These are phyloP conservation scores for Sericinus montela DNA, from an alignment of 2,888 invertebrate genomes.

Conservation along the genomic window DNA sequence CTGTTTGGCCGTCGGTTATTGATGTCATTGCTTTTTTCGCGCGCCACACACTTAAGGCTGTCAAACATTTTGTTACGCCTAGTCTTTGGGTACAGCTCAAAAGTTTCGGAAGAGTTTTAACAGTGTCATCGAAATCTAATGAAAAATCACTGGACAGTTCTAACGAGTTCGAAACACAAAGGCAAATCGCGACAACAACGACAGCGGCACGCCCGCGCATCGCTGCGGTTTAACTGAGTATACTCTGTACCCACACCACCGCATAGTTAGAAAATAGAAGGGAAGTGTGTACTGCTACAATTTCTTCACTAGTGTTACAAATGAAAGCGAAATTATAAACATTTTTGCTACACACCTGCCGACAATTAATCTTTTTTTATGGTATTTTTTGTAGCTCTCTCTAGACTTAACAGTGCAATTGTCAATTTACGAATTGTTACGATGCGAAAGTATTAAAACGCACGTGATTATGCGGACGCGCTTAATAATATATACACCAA, in stretches of 20 bases:
- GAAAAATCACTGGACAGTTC: conserved; percentile 13
- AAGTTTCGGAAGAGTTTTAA: conserved; percentile 20
- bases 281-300: conserved; percentile 29
- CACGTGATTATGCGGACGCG: too few relatives aligned
- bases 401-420: too few relatives aligned
- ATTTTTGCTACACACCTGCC: conserved; percentile 7
- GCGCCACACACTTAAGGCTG: conserved; percentile 76
- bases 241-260: conserved; percentile 33
- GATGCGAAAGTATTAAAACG: not conserved
- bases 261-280: conserved; percentile 37
- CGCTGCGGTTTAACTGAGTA: conserved; percentile 59
- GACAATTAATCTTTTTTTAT: not conserved
- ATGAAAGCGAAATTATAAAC: conserved; percentile 12
- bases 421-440: too few relatives aligned
- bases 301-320: conserved; percentile 13
- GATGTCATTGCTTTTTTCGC: conserved; percentile 51
- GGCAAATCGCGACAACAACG: conserved; percentile 48
- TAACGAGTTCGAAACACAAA: conserved; percentile 39
- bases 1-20: conserved; percentile 26
- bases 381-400: not conserved
- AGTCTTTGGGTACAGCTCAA: conserved; percentile 47
- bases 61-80: conserved; percentile 74
- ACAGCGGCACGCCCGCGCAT: conserved; percentile 68
- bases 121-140: not conserved
- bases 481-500: too few relatives aligned